phyloP scores from a whole-genome alignment of 2,797 vertebrate genomes.

The Helostoma temminkii region DNA sequence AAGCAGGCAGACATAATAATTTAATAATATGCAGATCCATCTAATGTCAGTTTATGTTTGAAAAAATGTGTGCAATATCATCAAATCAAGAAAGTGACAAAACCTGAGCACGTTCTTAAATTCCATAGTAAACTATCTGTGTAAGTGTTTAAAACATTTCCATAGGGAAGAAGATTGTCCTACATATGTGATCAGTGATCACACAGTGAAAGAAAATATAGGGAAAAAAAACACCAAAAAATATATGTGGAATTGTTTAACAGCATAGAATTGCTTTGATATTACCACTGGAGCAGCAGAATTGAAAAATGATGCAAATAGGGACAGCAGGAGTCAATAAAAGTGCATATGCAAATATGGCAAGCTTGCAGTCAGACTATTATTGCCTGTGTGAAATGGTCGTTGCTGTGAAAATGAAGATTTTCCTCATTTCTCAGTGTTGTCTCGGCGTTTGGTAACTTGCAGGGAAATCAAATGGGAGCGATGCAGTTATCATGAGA shows the following conservation, averaged over 20 bases:
- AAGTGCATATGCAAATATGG: constrained; percentile 59
- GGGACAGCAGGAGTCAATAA: constrained; percentile 50
- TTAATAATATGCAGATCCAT: neutral
- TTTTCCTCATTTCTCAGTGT: constrained; percentile 56
- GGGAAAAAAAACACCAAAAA: constrained; percentile 1
- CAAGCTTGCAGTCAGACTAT: constrained; percentile 42
- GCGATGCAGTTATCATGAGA: constrained; percentile 33
- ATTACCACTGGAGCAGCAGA: constrained; percentile 17
- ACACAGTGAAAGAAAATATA: constrained; percentile 9
- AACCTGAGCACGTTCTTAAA: constrained; percentile 1
- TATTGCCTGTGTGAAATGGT: constrained; percentile 51
- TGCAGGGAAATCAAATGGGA: constrained; percentile 35
- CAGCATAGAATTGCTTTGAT: constrained; percentile 22
- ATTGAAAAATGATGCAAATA: constrained; percentile 53
- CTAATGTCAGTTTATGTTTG: too few relatives aligned
- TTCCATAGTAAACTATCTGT: neutral
- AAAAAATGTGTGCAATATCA: too few relatives aligned
- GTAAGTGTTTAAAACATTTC: constrained; percentile 22
- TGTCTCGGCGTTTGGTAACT: constrained; percentile 40
- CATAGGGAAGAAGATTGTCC: neutral
- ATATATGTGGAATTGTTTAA: constrained; percentile 35
- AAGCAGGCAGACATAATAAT: neutral
- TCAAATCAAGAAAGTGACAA: too few relatives aligned
- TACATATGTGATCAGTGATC: neutral
- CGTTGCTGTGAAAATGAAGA: constrained; percentile 61